phyloP scores from a whole-genome alignment of 2,888 invertebrate genomes.

The Laothoe populi region DNA sequence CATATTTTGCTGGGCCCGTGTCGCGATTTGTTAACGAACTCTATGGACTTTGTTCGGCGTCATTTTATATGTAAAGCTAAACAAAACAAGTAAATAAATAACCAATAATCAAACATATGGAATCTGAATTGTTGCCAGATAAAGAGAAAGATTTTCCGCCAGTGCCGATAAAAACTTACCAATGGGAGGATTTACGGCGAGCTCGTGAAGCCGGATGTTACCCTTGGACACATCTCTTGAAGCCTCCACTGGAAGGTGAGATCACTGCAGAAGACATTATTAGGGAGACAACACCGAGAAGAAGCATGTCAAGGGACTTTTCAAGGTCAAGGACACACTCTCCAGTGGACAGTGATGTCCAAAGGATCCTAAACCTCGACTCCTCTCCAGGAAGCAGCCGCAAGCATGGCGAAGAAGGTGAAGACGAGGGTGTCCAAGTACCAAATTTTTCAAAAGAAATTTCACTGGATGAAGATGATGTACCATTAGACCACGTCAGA shows the following conservation, averaged over 20 bases:
- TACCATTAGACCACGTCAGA: slow-evolving; percentile 54
- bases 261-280: slow-evolving; percentile 81
- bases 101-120: slow-evolving; percentile 72
- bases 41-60: slow-evolving; percentile 45
- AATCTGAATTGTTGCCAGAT: slow-evolving; percentile 84
- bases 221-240: slow-evolving; percentile 92
- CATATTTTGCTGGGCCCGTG: slow-evolving; percentile 64
- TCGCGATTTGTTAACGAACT: slow-evolving; percentile 36
- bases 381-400: slow-evolving; percentile 82
- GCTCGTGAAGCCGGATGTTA: slow-evolving; percentile 89
- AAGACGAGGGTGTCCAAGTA: slow-evolving; percentile 75
- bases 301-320: slow-evolving; percentile 79
- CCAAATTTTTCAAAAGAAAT: slow-evolving; percentile 81
- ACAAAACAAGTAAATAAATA: slow-evolving; percentile 34
- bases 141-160: slow-evolving; percentile 83
- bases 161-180: slow-evolving; percentile 90
- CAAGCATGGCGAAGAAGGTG: slow-evolving; percentile 75
- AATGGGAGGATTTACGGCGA: slow-evolving; percentile 91
- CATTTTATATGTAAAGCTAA: slow-evolving; percentile 39
- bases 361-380: slow-evolving; percentile 76
- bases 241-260: slow-evolving; percentile 84
- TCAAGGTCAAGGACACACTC: slow-evolving; percentile 77
- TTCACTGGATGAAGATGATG: slow-evolving; percentile 78
- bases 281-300: slow-evolving; percentile 73
- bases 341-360: slow-evolving; percentile 64